Conservation (phyloP, 2,797 vertebrate species). For the Scleropages formosus region DNA sequence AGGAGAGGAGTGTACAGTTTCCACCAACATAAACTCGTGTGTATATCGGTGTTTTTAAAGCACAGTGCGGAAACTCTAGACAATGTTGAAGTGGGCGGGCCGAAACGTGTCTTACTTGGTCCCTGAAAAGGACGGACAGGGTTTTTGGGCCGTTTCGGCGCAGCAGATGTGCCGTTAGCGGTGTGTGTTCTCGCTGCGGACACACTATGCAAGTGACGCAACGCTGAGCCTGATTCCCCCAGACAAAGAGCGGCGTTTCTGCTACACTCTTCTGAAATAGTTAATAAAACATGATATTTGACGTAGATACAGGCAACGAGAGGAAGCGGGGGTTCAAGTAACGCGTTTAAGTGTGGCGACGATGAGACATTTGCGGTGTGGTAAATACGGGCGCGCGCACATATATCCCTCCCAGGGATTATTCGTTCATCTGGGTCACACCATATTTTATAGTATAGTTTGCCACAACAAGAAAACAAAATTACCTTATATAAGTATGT, state of each 20-base stretch:
- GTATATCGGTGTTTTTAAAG: not conserved
- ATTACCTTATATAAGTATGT: not conserved
- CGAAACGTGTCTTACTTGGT: too few species aligned
- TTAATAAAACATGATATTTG: not conserved
- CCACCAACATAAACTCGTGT: not conserved
- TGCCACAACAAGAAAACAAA: conserved; percentile 1
- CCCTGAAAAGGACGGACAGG: too few species aligned
- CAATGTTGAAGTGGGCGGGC: not conserved
- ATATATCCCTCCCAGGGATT: too few species aligned
- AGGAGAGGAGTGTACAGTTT: not conserved
- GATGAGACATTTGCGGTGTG: too few species aligned
- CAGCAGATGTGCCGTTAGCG: too few species aligned
- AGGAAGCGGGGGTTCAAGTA: conserved; percentile 2
- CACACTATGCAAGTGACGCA: conserved; percentile 1
- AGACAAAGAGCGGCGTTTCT: not conserved
- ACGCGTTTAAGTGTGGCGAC: conserved; percentile 14
- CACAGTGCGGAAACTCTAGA: not conserved
- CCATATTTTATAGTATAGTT: not conserved
- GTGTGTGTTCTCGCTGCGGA: too few species aligned
- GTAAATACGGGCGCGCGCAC: too few species aligned
- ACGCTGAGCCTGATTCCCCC: not conserved
- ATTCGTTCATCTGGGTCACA: not conserved
- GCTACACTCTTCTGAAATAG: not conserved
- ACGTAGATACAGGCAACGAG: not conserved
- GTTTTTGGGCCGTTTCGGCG: too few species aligned